Base-by-base conservation (phyloP, 2,797 vertebrate species). In the Synaphobranchus kaupii region DNA sequence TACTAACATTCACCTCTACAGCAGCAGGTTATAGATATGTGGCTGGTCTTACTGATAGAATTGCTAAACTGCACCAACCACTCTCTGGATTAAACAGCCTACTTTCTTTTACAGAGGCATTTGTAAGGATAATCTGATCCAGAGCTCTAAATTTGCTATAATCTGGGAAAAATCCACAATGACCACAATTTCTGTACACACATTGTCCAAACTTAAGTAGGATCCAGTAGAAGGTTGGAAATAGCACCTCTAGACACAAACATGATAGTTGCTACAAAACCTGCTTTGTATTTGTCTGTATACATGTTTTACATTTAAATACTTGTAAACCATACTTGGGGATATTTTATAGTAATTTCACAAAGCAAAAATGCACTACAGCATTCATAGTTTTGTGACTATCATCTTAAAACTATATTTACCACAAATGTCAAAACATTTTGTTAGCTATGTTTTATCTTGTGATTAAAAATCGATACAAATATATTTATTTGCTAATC, bases 361-460 rank as follows among this genome's bases (percentile, higher is more conserved):
- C 9, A 85, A 48, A 48, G 4, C 6, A 85, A 39, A 31, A 31
- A 60, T 48, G 6, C 47, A 48, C 5, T 20, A 25, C 13, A 60
- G 63, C 71, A 60, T 85, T 39, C 47, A 20, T 28, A 28, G n/a
- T 66, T 83, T 17, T 54, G 84, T 47, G 71, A 58, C 39, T 56
- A 34, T 56, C 6, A 17, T 34, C 28, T 39, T 22, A 60, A 34
- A 60, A 58, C 47, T 48, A 83, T 28, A 34, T 76, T 58, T 31
- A 84, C 13, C 12, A 25, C 34, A 63, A 68, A 85, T 25, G 6
- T 44, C 58, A 84, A 44, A 44, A 63, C 56, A 85, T 52, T 25
- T 50, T 73, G 47, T 85, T 50, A 52, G 66, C n/a, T 85, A 71
- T 31, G 54, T 84, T 80, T 80, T 68, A 44, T 10, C 56, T 68